Evolutionary conservation across 2,113 vertebrate species (phyloP), one percentile per base, ranked within the genome.

Genomic region (Corythoichthys haematopterus): DNA sequence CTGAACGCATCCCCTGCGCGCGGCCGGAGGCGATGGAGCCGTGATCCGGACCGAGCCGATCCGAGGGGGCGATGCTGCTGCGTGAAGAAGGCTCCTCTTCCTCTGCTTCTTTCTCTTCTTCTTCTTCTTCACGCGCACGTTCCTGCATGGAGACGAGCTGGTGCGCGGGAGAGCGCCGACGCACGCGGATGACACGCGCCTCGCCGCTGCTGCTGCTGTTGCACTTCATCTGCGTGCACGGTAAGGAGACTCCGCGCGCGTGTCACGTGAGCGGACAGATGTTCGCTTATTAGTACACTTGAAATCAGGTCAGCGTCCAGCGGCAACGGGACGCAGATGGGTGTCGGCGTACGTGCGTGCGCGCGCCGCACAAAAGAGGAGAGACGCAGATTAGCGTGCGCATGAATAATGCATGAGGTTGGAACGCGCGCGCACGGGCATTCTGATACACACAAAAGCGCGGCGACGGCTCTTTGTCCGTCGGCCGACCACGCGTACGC

Each of bases 331-430:
- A 36, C 58, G 37, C 56, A 58, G 56, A 61, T 61, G 38, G 58
- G 38, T 28, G 60, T 20, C 40, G 60, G n/a, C 60, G 60, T 3
- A 11, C 40, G 60, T 7, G 83, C 79, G 66, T 81, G 66, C 72
- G 82, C 58, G 74, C 77, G 0, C 75, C 85, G 90, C 89, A 90
- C 90, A 89, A 85, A 90, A 89, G 85, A 57, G 10, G 43, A 20
- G 38, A 62, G 43, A 79, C 70, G 38, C 80, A 88, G 87, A 88
- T 90, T 90, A 88, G 71, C 65, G 79, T 75, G 11, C 61, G 62
- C 33, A 76, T 88, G 80, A 86, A 90, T 90, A 77, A 91, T 89
- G 82, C 84, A 91, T 88, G 79, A 77, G 33, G 77, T 71, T 12
- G 13, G 33, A 20, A 56, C 53, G 28, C 28, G 35, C 55, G 67